phyloP scores from a whole-genome alignment of 1,140 invertebrate genomes.

The Drosophila nannoptera region DNA sequence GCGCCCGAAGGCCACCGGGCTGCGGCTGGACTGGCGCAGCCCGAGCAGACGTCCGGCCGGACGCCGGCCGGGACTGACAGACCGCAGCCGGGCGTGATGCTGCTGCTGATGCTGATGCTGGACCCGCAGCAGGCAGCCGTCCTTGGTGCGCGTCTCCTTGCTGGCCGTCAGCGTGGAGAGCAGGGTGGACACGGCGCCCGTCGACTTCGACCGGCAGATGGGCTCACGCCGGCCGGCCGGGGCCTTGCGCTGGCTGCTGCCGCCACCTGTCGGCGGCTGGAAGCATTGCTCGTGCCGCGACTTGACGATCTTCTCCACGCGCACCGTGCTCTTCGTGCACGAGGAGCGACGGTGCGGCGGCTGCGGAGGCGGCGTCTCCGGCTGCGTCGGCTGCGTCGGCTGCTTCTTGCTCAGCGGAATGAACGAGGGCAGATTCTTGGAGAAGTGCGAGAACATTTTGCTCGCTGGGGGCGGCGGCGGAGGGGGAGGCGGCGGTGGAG shows the following conservation, averaged over 20 bases:
- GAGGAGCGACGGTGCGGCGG: constrained; percentile 83
- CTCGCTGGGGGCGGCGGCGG: neutral
- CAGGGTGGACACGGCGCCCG: constrained; percentile 66
- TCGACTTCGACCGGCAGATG: constrained; percentile 69
- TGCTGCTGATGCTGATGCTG: constrained; percentile 58
- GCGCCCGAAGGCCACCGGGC: constrained; percentile 76
- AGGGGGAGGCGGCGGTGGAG: constrained; percentile 8
- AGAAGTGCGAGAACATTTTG: constrained; percentile 79
- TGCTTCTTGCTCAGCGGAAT: constrained; percentile 70
- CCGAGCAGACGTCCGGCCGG: constrained; percentile 46
- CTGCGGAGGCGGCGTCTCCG: constrained; percentile 46
- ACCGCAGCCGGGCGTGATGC: constrained; percentile 59
- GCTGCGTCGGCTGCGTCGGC: constrained; percentile 40
- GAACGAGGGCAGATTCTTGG: constrained; percentile 80
- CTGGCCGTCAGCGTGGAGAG: constrained; percentile 55
- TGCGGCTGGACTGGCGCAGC: constrained; percentile 69
- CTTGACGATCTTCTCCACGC: constrained; percentile 77
- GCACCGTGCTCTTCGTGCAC: constrained; percentile 82
- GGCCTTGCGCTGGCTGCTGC: constrained; percentile 60
- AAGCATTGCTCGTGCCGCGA: constrained; percentile 83
- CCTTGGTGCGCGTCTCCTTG: constrained; percentile 49
- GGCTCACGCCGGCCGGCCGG: constrained; percentile 45
- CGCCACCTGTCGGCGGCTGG: constrained; percentile 52
- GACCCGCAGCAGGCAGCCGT: constrained; percentile 51
- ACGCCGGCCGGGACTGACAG: constrained; percentile 59